Conservation (phyloP, 2,888 invertebrate genomes). For the Parnassius apollo region DNA sequence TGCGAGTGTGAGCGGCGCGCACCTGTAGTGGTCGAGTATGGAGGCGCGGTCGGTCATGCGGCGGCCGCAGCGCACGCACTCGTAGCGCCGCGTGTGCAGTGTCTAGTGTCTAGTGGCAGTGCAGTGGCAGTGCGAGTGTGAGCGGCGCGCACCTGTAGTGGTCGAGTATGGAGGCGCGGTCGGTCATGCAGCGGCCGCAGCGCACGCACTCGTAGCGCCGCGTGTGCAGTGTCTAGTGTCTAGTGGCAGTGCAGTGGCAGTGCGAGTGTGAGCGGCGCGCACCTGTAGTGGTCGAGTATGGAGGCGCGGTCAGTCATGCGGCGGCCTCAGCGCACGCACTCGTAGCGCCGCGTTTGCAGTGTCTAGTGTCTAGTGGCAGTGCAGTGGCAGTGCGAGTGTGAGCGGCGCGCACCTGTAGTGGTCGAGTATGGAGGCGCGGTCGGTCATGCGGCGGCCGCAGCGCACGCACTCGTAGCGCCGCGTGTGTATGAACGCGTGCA, state of each 20-base stretch:
- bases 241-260: too few species aligned
- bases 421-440: constrained; percentile 57
- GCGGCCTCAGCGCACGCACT: neutral
- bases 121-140: too few species aligned
- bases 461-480: constrained; percentile 57
- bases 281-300: too few species aligned
- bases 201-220: too few species aligned
- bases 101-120: too few species aligned
- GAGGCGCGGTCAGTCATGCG: too few species aligned
- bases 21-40: constrained; percentile 64
- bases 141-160: too few species aligned
- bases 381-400: neutral
- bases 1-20: constrained; percentile 36
- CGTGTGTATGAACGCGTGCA: constrained; percentile 64
- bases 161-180: too few species aligned
- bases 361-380: neutral
- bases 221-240: too few species aligned
- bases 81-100: too few species aligned
- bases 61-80: constrained; percentile 55
- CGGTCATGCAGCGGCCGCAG: too few species aligned
- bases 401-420: constrained; percentile 49
- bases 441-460: constrained; percentile 60
- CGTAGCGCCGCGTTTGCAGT: neutral
- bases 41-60: constrained; percentile 60
- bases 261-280: too few species aligned